Evolutionary conservation across 2,888 invertebrate genomes (phyloP), one percentile per base, ranked within the genome.

Genomic region (Ornithoptera priamus): DNA sequence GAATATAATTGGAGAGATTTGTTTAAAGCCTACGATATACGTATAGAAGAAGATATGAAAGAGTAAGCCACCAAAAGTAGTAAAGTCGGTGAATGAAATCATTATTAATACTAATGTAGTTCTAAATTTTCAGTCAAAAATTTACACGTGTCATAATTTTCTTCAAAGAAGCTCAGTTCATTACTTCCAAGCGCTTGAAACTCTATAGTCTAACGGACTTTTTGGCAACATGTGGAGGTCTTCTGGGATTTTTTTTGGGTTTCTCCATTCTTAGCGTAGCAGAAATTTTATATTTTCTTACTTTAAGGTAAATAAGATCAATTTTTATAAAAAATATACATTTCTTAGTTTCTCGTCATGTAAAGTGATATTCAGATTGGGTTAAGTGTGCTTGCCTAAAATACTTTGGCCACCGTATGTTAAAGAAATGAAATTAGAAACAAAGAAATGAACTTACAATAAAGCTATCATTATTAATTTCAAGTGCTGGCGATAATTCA

Each of bases 151-250:
- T 96, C 12, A 94, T 94, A 74, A 93, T 96, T 62, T 96, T 95
- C 86, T 96, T 96, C 87, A 96, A 95, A 82, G 95, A 96, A 78
- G 94, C 94, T 5, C 95, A 95, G 80, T 95, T 95, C 77, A 93
- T 95, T 46, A 94, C 95, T 0, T 95, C 95, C 0, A 93, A 94
- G 42, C 92, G 95, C 20, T 94, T 95, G 0, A 95, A 95, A 77
- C 86, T 95, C 15, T 95, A 95, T 78, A 95, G 95, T 0, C 93
- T 93, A 73, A 95, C 94, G 0, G 95, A 95, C 80, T 95, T 95
- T 80, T 87, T 95, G 53, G 95, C 95, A 72, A 95, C 95, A 82
- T 94, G 94, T 77, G 95, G 95, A 15, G 95, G 95, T 75, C 85
- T 95, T 0, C 88, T 95, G 20, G 95, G 94, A 6, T 84, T 94